phyloP scores from a whole-genome alignment of 1,140 invertebrate species.

The Phortica variegata region DNA sequence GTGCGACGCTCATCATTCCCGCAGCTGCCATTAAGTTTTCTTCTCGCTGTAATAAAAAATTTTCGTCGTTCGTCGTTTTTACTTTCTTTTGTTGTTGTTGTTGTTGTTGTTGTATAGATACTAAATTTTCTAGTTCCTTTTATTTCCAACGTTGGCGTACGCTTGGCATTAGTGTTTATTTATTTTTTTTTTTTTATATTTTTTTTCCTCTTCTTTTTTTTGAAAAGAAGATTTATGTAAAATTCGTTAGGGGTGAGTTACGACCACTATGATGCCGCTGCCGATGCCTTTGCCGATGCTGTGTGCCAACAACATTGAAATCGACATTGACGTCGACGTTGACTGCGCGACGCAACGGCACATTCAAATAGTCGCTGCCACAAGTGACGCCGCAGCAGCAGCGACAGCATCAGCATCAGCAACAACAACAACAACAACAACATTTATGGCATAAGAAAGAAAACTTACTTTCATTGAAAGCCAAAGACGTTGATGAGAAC shows the following conservation, averaged over 20 bases:
- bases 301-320: background rate
- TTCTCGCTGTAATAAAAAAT: conserved; percentile 53
- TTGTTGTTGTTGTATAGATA: conserved; percentile 29
- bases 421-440: too few species aligned
- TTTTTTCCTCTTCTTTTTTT: too few species aligned
- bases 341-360: conserved; percentile 1
- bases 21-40: conserved; percentile 50
- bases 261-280: background rate
- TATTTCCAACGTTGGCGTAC: conserved; percentile 27
- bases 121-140: conserved; percentile 53
- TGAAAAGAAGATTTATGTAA: conserved; percentile 54
- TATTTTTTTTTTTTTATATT: too few species aligned
- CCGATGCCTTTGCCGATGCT: background rate
- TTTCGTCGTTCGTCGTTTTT: conserved; percentile 29
- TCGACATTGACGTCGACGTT: conserved; percentile 4
- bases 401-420: too few species aligned
- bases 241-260: conserved; percentile 23
- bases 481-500: too few species aligned
- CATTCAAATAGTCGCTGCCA: conserved; percentile 44
- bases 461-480: too few species aligned
- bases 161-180: conserved; percentile 51
- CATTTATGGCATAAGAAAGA: too few species aligned
- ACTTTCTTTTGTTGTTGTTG: conserved; percentile 19
- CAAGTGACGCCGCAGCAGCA: too few species aligned
- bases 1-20: conserved; percentile 4